A percentile compares a stretch with the other conserved stretches of the same genome.
Conservation (phyloP, 2,888 invertebrate genomes). For the Oscheius sp. region DNA sequence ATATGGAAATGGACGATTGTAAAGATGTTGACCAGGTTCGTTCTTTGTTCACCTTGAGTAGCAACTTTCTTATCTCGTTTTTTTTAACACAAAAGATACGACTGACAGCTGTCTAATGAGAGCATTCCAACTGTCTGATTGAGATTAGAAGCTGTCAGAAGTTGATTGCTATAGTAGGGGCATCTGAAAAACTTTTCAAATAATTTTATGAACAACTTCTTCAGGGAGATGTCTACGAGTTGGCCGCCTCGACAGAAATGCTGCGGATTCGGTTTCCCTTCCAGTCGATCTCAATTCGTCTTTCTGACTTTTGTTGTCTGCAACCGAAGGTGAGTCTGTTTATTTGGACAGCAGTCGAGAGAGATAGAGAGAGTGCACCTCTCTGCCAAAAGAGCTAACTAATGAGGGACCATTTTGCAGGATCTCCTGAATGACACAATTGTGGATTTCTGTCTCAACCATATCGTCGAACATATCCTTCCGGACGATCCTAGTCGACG, state of each 20-base stretch:
- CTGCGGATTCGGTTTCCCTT: conserved; percentile 68
- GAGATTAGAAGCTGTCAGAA: neutral
- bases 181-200: conserved; percentile 2
- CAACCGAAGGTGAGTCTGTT: conserved; percentile 50
- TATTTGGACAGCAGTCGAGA: conserved; percentile 25
- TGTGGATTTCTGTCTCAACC: conserved; percentile 70
- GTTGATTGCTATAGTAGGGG: neutral
- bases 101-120: conserved; percentile 26
- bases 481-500: conserved; percentile 57
- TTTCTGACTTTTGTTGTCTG: conserved; percentile 66
- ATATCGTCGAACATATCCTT: conserved; percentile 64
- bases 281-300: conserved; percentile 65
- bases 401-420: conserved; percentile 41
- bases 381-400: neutral
- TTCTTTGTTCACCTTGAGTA: neutral
- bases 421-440: conserved; percentile 67
- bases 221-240: conserved; percentile 36
- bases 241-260: conserved; percentile 63
- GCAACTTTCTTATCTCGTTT: conserved; percentile 25
- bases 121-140: conserved; percentile 4
- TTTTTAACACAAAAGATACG: neutral
- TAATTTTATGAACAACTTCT: neutral
- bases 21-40: conserved; percentile 10
- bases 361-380: neutral
- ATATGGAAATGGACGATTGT: conserved; percentile 14